Percentiles rank a stretch among this genome's conserved stretches.
Conservation (phyloP, 2,113 vertebrate species). For the Sakesphorus luctuosus region DNA sequence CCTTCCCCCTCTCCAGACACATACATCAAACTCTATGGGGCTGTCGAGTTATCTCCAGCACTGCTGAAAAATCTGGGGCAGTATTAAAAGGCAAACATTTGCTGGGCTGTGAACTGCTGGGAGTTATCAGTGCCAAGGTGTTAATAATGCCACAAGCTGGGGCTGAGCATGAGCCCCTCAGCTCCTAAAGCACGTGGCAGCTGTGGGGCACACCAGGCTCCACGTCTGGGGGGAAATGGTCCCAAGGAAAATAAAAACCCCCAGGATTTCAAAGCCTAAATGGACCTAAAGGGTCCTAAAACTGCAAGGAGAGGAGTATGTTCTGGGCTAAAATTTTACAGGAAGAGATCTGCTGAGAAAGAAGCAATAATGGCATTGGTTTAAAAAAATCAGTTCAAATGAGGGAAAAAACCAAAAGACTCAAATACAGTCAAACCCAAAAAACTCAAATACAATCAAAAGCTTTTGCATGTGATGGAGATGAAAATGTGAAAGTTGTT, state of each 20-base stretch:
- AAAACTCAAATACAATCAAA: fast-evolving
- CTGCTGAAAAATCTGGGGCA: slow-evolving; percentile 38
- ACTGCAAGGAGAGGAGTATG: neutral
- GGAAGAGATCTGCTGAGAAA: neutral
- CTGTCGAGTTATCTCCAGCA: slow-evolving; percentile 64
- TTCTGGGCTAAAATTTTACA: neutral
- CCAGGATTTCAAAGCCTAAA: neutral
- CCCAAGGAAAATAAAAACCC: neutral
- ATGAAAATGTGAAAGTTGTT: neutral
- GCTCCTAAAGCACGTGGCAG: slow-evolving; percentile 11
- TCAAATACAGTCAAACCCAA: neutral
- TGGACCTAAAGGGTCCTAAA: neutral
- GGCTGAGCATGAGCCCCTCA: slow-evolving; percentile 27
- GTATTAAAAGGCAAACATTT: slow-evolving; percentile 61
- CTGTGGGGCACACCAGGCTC: neutral
- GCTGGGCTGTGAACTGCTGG: slow-evolving; percentile 61
- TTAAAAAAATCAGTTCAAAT: neutral
- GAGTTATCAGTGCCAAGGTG: slow-evolving; percentile 80
- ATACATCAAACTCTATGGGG: slow-evolving; percentile 66
- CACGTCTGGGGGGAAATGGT: neutral
- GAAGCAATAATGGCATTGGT: neutral
- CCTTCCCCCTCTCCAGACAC: slow-evolving; percentile 49
- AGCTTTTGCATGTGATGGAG: neutral
- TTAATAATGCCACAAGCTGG: slow-evolving; percentile 63
- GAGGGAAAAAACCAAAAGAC: neutral